Conservation (phyloP, 2,888 invertebrate species). For the Acleris literana region DNA sequence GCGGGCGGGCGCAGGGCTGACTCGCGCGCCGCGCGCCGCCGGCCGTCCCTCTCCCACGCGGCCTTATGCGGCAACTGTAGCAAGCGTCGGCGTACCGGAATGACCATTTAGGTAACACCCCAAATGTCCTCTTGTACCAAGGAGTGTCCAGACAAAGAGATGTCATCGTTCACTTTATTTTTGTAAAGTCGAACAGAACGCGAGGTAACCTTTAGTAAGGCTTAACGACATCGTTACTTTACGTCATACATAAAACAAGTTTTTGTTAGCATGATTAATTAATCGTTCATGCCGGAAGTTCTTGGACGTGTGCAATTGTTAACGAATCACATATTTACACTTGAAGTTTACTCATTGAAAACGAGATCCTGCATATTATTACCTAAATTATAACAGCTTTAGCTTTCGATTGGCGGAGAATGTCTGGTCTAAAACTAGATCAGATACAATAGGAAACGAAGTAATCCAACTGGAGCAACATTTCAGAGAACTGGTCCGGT, state of each 20-base stretch:
- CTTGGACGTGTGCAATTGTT: background rate
- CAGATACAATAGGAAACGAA: conserved; percentile 42
- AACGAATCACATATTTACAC: background rate
- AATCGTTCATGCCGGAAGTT: conserved; percentile 4
- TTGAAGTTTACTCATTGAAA: background rate
- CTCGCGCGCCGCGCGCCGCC: conserved; percentile 60
- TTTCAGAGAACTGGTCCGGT: conserved; percentile 61
- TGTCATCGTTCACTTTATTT: conserved; percentile 8
- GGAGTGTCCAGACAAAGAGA: conserved; percentile 26
- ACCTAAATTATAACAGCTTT: background rate
- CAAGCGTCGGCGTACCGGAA: conserved; percentile 72
- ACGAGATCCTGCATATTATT: too few species aligned
- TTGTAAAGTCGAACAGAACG: background rate
- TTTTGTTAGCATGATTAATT: conserved; percentile 15
- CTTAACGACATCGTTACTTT: conserved; percentile 19
- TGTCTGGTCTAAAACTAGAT: conserved; percentile 39
- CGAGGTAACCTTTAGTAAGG: conserved; percentile 1
- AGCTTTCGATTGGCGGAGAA: conserved; percentile 14
- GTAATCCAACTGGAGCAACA: conserved; percentile 46
- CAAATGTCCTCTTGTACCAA: conserved; percentile 32
- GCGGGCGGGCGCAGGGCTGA: conserved; percentile 70
- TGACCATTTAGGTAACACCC: conserved; percentile 72
- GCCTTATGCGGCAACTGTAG: conserved; percentile 62
- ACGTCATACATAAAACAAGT: conserved; percentile 13
- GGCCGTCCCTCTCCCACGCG: conserved; percentile 65